Base-by-base conservation (phyloP, 2,113 vertebrate species). In the Actinemys pallida region DNA sequence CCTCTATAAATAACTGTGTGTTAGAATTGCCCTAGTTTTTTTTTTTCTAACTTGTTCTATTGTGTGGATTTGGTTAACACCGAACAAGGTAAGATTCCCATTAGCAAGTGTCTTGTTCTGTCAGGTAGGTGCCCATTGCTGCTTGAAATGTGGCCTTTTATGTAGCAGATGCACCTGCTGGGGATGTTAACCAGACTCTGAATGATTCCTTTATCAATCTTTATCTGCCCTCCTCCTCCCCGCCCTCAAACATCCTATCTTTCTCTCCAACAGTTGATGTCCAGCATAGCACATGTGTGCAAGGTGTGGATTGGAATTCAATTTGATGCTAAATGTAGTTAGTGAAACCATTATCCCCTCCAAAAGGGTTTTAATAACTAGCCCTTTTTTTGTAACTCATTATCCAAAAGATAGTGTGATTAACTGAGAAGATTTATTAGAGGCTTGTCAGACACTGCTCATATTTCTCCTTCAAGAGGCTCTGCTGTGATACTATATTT, bases 311-410 rank as follows among this genome's bases (percentile, higher is more conserved):
- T 19, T 72, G 84, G 27, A 13, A 89, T 11, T 49, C 13, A 45
- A 49, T 92, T 59, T 8, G 9, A 27, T 2, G 62, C 52, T 27
- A 1, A 1, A 25, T 11, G 45, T 6, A 12, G 2, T 29, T 0
- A 0, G 3, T 6, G 57, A 6, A 45, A 10, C 1, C 2, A 0
- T 3, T 4, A 20, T 19, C 17, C 35, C 0, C 0, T 14, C 10
- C 25, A 6, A 56, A 13, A 47, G 29, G 12, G 42, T 42, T 50
- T 53, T 27, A 42, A 62, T 2, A 39, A 45, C 69, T 3, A 45
- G 42, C 13, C 25, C 75, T 78, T 31, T n/a, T 31, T 90, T 75
- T 54, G 24, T 42, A 6, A 56, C 52, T 89, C 65, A 24, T 35
- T 7, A 6, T 8, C 47, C 12, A 47, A 47, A 78, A 3, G 42